Evolutionary conservation across 2,888 invertebrate genomes (phyloP).

Genomic region (Eurytoma californica): DNA sequence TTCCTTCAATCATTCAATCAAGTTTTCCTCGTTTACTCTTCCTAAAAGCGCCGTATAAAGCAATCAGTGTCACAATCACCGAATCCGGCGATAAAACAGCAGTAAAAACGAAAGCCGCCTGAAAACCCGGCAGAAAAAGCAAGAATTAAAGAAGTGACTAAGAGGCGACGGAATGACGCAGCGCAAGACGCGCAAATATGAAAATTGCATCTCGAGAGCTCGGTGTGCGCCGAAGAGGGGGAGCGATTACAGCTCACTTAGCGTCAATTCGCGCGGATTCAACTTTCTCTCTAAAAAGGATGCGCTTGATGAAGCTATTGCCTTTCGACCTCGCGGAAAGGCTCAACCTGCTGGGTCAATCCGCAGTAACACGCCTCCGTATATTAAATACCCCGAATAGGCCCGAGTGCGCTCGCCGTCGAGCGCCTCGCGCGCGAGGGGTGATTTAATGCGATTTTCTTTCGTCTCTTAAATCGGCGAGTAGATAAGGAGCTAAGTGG

Average conservation of each 20-base stretch:
- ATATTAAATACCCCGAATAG: conserved; percentile 7
- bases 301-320: conserved; percentile 34
- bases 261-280: background rate
- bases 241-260: background rate
- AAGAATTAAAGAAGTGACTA: background rate
- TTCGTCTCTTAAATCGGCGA: conserved; percentile 34
- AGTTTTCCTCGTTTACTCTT: no score
- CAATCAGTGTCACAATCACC: no score
- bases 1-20: no score
- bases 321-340: background rate
- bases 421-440: background rate
- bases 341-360: conserved; percentile 18
- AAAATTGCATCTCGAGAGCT: background rate
- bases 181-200: background rate
- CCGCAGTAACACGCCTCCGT: conserved; percentile 18
- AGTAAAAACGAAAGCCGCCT: background rate
- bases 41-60: no score
- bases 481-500: conserved; percentile 42
- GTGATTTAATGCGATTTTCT: conserved; percentile 50
- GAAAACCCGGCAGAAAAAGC: background rate
- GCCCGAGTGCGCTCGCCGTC: background rate
- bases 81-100: no score
- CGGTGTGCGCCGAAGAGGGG: background rate
- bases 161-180: background rate
- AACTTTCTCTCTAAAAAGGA: conserved; percentile 33